Evolutionary conservation across 1,140 invertebrate species (phyloP).

Genomic region (Nylanderia fulva): DNA sequence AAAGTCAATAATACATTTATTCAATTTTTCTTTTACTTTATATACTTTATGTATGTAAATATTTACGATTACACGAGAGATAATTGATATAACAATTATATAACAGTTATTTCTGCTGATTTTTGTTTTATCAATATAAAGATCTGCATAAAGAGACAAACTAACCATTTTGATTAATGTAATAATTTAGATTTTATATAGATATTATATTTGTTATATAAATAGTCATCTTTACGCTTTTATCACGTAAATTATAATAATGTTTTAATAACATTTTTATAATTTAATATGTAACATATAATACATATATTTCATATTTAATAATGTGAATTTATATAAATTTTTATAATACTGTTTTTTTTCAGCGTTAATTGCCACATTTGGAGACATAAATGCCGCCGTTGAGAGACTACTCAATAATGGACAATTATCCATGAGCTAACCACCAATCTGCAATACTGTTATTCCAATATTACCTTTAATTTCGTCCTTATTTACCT

Average conservation of each 20-base stretch:
- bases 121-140: neutral
- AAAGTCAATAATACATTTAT: neutral
- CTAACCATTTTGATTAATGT: neutral
- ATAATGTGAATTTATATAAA: slow-evolving; percentile 1
- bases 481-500: slow-evolving; percentile 80
- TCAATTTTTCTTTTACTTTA: neutral
- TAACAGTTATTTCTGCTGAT: neutral
- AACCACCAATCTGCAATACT: slow-evolving; percentile 87
- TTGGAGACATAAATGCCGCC: slow-evolving; percentile 99
- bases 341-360: slow-evolving; percentile 73
- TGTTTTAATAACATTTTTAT: slow-evolving; percentile 3
- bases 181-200: neutral
- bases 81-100: neutral
- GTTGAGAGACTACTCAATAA: slow-evolving; percentile 96
- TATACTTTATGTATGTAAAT: neutral
- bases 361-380: slow-evolving; percentile 97
- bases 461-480: slow-evolving; percentile 82
- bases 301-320: neutral
- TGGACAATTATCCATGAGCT: slow-evolving; percentile 94
- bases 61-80: no score
- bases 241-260: neutral
- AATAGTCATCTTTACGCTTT: neutral
- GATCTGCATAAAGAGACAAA: neutral
- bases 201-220: neutral
- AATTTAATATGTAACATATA: neutral